A percentile compares a stretch with the other conserved stretches of the same genome.
Conservation (phyloP, 2,797 vertebrate genomes). For the Danio tinwini region DNA sequence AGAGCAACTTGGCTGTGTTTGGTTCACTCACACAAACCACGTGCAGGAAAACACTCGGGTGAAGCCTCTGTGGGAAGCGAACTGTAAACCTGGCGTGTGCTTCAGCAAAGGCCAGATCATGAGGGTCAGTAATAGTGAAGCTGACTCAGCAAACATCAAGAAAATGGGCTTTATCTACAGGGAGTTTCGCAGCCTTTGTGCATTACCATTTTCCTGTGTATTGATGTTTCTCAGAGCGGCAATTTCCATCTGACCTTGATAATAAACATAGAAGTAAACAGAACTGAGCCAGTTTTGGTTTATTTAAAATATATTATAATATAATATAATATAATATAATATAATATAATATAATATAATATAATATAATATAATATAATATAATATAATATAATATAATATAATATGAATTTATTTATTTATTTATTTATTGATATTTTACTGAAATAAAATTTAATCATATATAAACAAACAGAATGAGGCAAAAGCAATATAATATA, state of each 20-base stretch:
- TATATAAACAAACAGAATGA: not conserved
- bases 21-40: conserved; percentile 7
- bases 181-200: not conserved
- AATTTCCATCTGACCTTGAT: conserved; percentile 10
- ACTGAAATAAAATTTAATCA: no score
- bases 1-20: conserved; percentile 17
- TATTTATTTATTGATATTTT: no score
- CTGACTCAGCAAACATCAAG: conserved; percentile 19
- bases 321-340: no score
- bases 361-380: no score
- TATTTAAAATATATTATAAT: no score
- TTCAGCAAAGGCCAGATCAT: conserved; percentile 18
- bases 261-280: no score
- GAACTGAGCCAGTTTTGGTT: no score
- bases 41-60: not conserved
- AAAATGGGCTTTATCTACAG: conserved; percentile 21
- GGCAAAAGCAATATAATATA: not conserved
- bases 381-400: no score
- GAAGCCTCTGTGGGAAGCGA: not conserved
- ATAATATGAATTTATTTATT: no score
- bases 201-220: not conserved
- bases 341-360: no score
- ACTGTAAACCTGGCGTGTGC: conserved; percentile 12
- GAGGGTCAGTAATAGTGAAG: not conserved
- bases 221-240: conserved; percentile 3